phyloP scores from a whole-genome alignment of 2,888 invertebrate genomes.

The Rhogogaster chlorosoma region DNA sequence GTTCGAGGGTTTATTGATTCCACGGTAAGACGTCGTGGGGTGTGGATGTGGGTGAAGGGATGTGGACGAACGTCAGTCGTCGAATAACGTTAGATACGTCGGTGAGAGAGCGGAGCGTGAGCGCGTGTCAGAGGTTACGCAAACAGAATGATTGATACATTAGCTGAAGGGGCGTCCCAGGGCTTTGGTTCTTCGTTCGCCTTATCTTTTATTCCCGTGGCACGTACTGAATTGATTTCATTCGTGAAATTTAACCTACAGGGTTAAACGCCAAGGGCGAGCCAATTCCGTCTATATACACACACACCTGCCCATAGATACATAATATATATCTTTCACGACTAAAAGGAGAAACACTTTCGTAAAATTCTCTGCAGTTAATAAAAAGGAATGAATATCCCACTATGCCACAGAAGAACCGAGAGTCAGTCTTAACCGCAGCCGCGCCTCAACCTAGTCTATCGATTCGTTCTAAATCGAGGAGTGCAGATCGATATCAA shows the following conservation, averaged over 20 bases:
- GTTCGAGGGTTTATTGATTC: conserved; percentile 21
- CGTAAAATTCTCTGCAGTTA: not conserved
- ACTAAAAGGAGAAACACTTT: not conserved
- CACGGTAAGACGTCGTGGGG: not conserved
- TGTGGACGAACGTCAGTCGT: conserved; percentile 1
- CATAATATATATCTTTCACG: not conserved
- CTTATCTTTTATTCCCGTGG: conserved; percentile 58
- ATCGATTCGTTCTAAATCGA: conserved; percentile 47
- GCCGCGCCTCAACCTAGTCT: conserved; percentile 14
- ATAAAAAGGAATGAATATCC: not conserved
- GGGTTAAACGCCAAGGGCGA: not conserved
- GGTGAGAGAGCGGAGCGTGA: conserved; percentile 50
- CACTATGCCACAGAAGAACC: not conserved
- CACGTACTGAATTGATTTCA: conserved; percentile 59
- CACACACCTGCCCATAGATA: not conserved
- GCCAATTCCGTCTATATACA: not conserved
- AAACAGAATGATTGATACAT: conserved; percentile 68
- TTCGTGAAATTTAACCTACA: conserved; percentile 38
- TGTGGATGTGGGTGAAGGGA: not conserved
- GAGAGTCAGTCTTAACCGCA: not conserved
- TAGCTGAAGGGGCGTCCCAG: conserved; percentile 62
- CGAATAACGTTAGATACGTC: not conserved
- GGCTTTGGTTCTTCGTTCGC: conserved; percentile 27
- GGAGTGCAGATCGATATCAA: conserved; percentile 34
- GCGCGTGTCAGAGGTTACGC: conserved; percentile 73